phyloP scores from a whole-genome alignment of 1,140 invertebrate genomes.

The Pygmarrhopalites habei region DNA sequence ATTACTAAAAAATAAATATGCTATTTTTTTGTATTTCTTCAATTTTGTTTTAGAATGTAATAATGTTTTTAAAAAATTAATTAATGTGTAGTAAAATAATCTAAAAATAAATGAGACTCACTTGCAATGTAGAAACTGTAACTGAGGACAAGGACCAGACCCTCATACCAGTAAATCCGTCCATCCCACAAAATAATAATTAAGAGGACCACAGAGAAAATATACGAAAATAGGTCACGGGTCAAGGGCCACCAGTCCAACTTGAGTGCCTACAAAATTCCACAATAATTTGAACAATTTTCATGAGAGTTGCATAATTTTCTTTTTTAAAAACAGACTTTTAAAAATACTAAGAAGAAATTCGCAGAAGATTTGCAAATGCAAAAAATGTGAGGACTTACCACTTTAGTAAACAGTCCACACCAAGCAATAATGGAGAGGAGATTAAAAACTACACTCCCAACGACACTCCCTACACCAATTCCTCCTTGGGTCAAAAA shows the following conservation, averaged over 20 bases:
- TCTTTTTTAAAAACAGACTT: background rate
- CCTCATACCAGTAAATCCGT: slow-evolving; percentile 67
- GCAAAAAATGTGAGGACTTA: background rate
- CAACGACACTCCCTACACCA: slow-evolving; percentile 48
- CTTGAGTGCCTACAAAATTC: slow-evolving; percentile 54
- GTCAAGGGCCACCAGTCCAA: slow-evolving; percentile 75
- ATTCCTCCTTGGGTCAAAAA: slow-evolving; percentile 43
- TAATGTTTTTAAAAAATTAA: background rate
- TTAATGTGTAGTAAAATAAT: too few relatives aligned
- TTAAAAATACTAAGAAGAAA: background rate
- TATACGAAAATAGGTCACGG: slow-evolving; percentile 73
- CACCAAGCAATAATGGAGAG: slow-evolving; percentile 50
- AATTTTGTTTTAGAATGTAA: background rate
- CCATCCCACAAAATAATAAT: slow-evolving; percentile 72
- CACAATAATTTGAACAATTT: too few relatives aligned
- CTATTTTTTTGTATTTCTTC: too few relatives aligned
- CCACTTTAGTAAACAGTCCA: slow-evolving; percentile 33
- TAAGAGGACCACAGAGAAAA: slow-evolving; percentile 63
- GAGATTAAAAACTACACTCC: slow-evolving; percentile 52
- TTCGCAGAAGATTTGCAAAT: background rate
- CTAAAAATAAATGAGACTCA: background rate
- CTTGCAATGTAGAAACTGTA: slow-evolving; percentile 52
- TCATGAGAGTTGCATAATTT: too few relatives aligned
- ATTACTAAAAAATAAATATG: too few relatives aligned
- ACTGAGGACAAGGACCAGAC: slow-evolving; percentile 66